Evolutionary conservation across 92 coral and sea anemone species (phyloP).

Genomic region (Phymanthus crucifer): DNA sequence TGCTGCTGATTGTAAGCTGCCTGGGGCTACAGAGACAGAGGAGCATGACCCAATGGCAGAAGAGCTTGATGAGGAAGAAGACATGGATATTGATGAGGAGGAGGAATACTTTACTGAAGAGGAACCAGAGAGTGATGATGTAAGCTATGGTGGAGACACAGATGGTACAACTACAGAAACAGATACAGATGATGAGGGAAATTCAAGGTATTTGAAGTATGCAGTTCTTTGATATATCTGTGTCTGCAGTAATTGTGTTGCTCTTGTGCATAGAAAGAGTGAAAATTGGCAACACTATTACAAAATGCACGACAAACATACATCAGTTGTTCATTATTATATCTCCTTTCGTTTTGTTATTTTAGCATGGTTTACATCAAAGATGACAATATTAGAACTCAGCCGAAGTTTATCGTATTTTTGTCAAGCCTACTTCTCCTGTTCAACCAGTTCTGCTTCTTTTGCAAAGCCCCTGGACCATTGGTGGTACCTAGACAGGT

Average conservation of each 20-base stretch:
- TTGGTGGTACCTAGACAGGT: too few relatives aligned
- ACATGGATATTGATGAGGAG: not conserved
- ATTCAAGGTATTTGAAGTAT: conserved; percentile 12
- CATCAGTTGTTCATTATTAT: not conserved
- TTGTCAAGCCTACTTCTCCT: not conserved
- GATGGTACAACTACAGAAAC: not conserved
- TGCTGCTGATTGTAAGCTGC: not conserved
- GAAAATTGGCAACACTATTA: not conserved
- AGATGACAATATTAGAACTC: not conserved
- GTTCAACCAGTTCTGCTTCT: too few relatives aligned
- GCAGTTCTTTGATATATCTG: not conserved
- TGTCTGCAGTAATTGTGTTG: not conserved
- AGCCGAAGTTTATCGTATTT: not conserved
- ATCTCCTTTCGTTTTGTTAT: not conserved
- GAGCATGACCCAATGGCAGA: not conserved
- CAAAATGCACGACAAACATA: not conserved
- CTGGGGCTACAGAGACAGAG: not conserved
- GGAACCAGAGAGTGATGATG: conserved; percentile 3
- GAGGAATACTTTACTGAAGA: conserved; percentile 7
- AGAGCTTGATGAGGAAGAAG: not conserved
- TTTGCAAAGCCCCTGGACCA: too few relatives aligned
- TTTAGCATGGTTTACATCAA: not conserved
- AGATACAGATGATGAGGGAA: conserved; percentile 7
- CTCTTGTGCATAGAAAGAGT: not conserved
- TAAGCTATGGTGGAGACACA: not conserved